Conservation (phyloP, 2,797 vertebrate species). For the Darevskia nairensis region DNA sequence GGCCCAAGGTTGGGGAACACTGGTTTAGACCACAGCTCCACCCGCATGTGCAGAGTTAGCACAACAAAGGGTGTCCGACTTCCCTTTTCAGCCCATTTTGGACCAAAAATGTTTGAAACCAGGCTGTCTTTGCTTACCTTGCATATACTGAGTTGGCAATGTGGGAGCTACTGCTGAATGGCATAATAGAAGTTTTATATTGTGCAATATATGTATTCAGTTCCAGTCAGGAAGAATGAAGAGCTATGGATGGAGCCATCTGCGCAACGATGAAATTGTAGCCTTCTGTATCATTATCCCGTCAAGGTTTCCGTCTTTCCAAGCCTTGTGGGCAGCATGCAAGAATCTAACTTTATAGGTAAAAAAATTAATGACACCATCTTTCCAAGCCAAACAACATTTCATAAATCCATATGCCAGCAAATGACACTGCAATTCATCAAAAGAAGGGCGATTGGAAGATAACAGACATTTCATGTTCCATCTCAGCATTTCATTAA, state of each 20-base stretch:
- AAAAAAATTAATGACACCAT: slow-evolving; percentile 47
- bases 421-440: slow-evolving; percentile 61
- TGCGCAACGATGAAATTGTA: slow-evolving; percentile 48
- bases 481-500: slow-evolving; percentile 31
- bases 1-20: no score
- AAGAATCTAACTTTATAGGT: slow-evolving; percentile 52
- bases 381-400: slow-evolving; percentile 48
- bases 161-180: background rate
- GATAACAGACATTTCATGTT: slow-evolving; percentile 54
- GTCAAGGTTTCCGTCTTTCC: slow-evolving; percentile 49
- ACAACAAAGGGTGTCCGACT: background rate
- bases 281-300: slow-evolving; percentile 28
- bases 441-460: slow-evolving; percentile 60
- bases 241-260: accelerated
- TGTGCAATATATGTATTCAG: background rate
- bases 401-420: slow-evolving; percentile 56
- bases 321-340: slow-evolving; percentile 22
- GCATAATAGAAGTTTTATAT: background rate
- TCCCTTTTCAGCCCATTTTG: background rate
- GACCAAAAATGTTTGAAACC: background rate
- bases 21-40: no score
- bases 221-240: slow-evolving; percentile 5
- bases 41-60: background rate
- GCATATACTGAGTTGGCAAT: background rate
- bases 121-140: slow-evolving; percentile 7